These are phyloP conservation scores for Ivindomyrus marchei DNA, from an alignment of 2,113 vertebrate species.

Conservation along the genomic window DNA sequence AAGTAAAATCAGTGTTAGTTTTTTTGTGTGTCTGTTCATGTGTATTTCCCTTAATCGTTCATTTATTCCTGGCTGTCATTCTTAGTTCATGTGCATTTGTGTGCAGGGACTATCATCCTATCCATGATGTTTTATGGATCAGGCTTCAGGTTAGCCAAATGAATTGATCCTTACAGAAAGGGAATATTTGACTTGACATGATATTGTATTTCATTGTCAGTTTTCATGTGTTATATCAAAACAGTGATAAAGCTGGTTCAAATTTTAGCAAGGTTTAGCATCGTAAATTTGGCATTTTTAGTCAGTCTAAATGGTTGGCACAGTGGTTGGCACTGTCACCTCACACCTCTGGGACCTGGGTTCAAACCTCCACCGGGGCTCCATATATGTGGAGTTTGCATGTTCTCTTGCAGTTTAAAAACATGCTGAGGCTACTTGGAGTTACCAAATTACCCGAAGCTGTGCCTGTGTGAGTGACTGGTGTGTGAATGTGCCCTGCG, in stretches of 20 bases:
- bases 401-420: too few relatives aligned
- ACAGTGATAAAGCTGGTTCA: background rate
- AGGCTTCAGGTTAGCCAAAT: background rate
- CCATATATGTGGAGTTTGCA: too few relatives aligned
- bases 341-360: too few relatives aligned
- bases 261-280: background rate
- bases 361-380: too few relatives aligned
- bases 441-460: too few relatives aligned
- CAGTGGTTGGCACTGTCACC: too few relatives aligned
- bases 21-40: background rate
- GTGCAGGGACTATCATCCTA: background rate
- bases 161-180: background rate
- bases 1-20: background rate
- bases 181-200: background rate
- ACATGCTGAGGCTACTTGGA: too few relatives aligned
- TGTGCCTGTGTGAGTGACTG: too few relatives aligned
- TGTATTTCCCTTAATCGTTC: background rate
- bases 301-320: background rate
- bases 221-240: background rate
- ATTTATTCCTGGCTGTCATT: background rate
- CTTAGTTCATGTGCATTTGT: background rate
- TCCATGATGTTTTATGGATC: background rate
- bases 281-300: background rate
- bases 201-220: background rate
- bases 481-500: too few relatives aligned